Conservation (phyloP, 2,888 invertebrate species). For the Euspilapteryx auroguttella region DNA sequence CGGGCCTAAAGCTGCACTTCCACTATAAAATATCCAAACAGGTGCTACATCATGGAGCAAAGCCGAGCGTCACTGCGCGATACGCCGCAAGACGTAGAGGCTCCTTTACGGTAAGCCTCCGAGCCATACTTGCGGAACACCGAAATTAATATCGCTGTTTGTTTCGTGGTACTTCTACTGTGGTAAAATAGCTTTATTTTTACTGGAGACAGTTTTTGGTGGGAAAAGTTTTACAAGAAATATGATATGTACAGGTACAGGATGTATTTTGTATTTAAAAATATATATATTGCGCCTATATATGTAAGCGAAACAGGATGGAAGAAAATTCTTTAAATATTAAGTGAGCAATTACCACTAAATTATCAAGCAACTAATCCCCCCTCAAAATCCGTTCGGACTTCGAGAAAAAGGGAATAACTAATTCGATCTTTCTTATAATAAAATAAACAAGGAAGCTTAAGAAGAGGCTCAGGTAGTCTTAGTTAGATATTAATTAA, state of each 20-base stretch:
- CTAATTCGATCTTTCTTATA: conserved; percentile 45
- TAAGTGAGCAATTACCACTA: background rate
- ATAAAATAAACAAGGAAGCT: conserved; percentile 48
- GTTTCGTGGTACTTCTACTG: background rate
- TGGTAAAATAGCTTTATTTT: no score
- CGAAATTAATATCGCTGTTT: conserved; percentile 20
- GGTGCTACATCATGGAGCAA: conserved; percentile 51
- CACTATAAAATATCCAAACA: conserved; percentile 52
- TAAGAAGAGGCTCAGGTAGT: no score
- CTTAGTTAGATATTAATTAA: no score
- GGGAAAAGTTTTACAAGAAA: no score
- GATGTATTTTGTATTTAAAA: no score
- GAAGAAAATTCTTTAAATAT: conserved; percentile 1
- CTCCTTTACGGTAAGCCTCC: conserved; percentile 30
- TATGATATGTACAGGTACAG: no score
- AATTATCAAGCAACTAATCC: no score
- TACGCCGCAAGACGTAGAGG: conserved; percentile 40
- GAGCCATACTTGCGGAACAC: conserved; percentile 14
- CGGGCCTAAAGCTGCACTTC: no score
- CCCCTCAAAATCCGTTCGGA: no score
- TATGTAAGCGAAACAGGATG: no score
- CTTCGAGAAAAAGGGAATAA: conserved; percentile 38
- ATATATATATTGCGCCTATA: no score
- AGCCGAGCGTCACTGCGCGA: conserved; percentile 41
- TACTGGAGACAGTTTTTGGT: no score